These are phyloP conservation scores for Patella ulyssiponensis DNA, from an alignment of 2,888 invertebrate species.

Conservation along the genomic window DNA sequence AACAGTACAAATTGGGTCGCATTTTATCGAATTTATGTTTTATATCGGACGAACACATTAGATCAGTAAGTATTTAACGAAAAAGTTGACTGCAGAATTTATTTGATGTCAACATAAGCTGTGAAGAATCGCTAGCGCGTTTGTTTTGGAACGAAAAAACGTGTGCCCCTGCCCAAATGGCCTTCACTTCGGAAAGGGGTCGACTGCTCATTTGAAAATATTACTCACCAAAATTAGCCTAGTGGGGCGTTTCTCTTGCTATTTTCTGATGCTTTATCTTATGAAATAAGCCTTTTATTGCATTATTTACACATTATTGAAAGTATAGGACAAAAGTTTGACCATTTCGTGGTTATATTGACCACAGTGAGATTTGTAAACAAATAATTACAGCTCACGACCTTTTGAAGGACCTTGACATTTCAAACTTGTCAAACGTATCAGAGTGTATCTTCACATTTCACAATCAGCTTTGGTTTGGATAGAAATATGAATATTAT, in stretches of 20 bases:
- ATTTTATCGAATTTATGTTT: neutral
- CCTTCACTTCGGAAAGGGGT: neutral
- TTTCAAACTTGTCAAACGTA: neutral
- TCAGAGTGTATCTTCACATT: too few relatives aligned
- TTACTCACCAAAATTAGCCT: too few relatives aligned
- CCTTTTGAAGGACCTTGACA: conserved; percentile 13
- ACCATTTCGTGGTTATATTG: neutral
- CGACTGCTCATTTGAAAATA: too few relatives aligned
- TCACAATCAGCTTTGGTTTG: too few relatives aligned
- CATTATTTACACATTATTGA: neutral
- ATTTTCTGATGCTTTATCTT: too few relatives aligned
- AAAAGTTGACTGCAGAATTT: too few relatives aligned
- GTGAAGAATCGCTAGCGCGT: neutral
- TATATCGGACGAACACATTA: neutral
- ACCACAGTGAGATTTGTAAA: neutral
- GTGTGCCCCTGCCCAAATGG: conserved; percentile 6
- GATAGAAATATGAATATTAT: too few relatives aligned
- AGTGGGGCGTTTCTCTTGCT: too few relatives aligned
- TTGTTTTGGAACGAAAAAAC: neutral
- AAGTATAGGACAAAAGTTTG: neutral
- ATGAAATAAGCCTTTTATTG: neutral
- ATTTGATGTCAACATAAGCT: too few relatives aligned
- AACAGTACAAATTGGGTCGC: neutral
- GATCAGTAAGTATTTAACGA: neutral
- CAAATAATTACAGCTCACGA: conserved; percentile 2